These are phyloP conservation scores for Emydoidea blandingii DNA, from an alignment of 2,797 vertebrate genomes.

Conservation along the genomic window DNA sequence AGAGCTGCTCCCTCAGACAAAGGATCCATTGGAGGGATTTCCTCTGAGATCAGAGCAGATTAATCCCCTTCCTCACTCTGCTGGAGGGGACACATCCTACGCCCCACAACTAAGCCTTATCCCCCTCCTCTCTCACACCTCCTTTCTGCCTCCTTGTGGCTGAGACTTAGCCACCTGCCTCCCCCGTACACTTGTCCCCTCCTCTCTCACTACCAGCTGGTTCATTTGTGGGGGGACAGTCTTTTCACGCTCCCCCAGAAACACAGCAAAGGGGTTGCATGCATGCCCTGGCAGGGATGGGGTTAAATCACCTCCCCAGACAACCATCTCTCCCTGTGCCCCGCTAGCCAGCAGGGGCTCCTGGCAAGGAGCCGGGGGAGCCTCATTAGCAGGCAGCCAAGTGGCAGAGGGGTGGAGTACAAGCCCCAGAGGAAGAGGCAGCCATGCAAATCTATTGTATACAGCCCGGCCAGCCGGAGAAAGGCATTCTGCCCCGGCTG, in stretches of 20 bases:
- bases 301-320: neutral
- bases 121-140: neutral
- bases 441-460: neutral
- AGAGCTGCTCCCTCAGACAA: no score
- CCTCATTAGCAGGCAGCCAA: neutral
- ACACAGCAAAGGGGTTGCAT: neutral
- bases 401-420: neutral
- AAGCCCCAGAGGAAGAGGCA: neutral
- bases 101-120: neutral
- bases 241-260: no score
- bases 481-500: neutral
- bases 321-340: neutral
- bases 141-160: neutral
- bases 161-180: neutral
- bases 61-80: neutral
- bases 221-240: neutral
- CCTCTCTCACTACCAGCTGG: neutral
- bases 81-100: neutral
- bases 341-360: neutral
- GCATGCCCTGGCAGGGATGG: neutral
- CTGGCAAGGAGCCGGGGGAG: neutral
- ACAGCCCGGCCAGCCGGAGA: no score
- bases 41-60: neutral
- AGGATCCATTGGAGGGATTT: neutral
- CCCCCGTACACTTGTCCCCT: no score